These are phyloP conservation scores for Phymorhynchus buccinoides DNA, from an alignment of 1,140 invertebrate genomes.

Conservation along the genomic window DNA sequence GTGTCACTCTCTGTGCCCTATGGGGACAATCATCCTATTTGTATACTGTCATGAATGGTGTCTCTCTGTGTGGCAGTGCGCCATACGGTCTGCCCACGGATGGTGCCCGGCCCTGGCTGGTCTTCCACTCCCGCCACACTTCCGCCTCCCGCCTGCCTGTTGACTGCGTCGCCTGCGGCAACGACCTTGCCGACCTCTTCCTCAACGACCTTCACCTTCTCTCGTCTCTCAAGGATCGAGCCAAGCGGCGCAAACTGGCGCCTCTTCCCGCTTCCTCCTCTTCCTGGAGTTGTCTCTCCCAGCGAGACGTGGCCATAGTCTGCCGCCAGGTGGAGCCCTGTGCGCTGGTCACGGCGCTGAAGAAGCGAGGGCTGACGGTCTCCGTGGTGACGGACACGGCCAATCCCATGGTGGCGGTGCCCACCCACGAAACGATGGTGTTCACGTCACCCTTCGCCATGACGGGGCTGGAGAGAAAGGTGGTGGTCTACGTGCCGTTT, in stretches of 20 bases:
- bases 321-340: neutral
- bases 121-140: slow-evolving; percentile 37
- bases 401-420: slow-evolving; percentile 25
- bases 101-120: slow-evolving; percentile 40
- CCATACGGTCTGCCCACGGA: slow-evolving; percentile 39
- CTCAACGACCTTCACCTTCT: slow-evolving; percentile 25
- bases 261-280: neutral
- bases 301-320: slow-evolving; percentile 43
- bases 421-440: slow-evolving; percentile 11
- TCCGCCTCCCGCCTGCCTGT: neutral
- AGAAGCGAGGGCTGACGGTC: slow-evolving; percentile 16
- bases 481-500: slow-evolving; percentile 44
- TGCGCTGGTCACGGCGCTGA: slow-evolving; percentile 11
- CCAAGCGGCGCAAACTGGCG: neutral
- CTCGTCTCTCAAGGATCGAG: neutral
- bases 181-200: slow-evolving; percentile 33
- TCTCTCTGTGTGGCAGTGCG: slow-evolving; percentile 7
- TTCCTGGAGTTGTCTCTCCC: neutral
- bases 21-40: too few relatives aligned
- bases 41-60: too few relatives aligned
- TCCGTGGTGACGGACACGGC: slow-evolving; percentile 14
- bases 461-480: slow-evolving; percentile 41
- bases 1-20: too few relatives aligned
- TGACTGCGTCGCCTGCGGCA: slow-evolving; percentile 34
- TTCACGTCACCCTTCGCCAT: slow-evolving; percentile 36